Conservation (phyloP, 2,888 invertebrate species). For the Ethmia dodecea region DNA sequence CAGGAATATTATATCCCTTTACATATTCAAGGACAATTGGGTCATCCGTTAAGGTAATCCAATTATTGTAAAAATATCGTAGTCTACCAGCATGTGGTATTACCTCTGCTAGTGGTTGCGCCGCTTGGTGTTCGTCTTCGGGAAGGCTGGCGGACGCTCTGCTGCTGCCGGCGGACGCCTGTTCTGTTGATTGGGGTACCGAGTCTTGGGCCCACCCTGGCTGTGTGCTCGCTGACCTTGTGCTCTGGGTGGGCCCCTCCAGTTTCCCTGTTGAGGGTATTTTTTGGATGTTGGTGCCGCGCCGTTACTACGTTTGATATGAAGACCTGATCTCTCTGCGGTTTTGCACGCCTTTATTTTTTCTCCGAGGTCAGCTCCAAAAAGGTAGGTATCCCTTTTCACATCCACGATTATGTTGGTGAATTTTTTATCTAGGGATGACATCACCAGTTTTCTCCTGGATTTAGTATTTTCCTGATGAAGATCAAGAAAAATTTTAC, state of each 20-base stretch:
- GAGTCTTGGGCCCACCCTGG: slow-evolving; percentile 11
- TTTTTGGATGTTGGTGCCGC: background rate
- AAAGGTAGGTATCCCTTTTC: slow-evolving; percentile 11
- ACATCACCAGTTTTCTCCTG: slow-evolving; percentile 12
- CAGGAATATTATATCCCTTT: slow-evolving; percentile 1
- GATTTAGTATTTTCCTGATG: slow-evolving; percentile 3
- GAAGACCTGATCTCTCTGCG: slow-evolving; percentile 13
- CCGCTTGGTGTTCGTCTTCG: slow-evolving; percentile 1
- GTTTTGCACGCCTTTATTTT: slow-evolving; percentile 15
- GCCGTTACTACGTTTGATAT: slow-evolving; percentile 7
- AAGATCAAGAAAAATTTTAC: slow-evolving; percentile 3
- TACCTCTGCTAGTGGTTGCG: slow-evolving; percentile 3
- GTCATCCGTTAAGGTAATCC: slow-evolving; percentile 2
- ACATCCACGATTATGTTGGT: slow-evolving; percentile 5
- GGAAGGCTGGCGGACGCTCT: background rate
- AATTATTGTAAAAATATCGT: slow-evolving; percentile 1
- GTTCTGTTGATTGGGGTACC: background rate
- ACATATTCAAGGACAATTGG: slow-evolving; percentile 3
- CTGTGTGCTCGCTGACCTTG: slow-evolving; percentile 6
- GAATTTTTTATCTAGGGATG: slow-evolving; percentile 14
- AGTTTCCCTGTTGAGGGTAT: slow-evolving; percentile 13
- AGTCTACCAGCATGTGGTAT: slow-evolving; percentile 7
- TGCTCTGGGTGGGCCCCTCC: slow-evolving; percentile 13
- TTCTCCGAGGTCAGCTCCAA: slow-evolving; percentile 11
- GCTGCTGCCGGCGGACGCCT: background rate